Base-by-base conservation (phyloP, 1,140 invertebrate species). In the Drosophila insularis region DNA sequence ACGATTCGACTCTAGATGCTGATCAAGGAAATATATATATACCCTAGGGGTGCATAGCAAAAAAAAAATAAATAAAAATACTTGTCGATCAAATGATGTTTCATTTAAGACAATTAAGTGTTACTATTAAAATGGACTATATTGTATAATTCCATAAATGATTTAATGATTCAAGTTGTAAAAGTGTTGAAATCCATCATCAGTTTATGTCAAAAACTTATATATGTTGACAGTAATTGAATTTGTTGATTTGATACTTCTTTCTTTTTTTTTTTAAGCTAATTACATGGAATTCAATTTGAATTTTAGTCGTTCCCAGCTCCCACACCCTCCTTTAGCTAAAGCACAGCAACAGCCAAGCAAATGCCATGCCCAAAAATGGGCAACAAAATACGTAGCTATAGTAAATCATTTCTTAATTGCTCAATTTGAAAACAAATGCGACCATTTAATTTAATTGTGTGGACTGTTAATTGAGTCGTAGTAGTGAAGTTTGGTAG, bases 361-460 rank as follows among this genome's bases (percentile, higher is more conserved):
- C 14, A 31, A 58, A 58, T 58, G 14, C 55, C 55, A 31, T 35
- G 27, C 27, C 59, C 71, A 55, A 78, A 78, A 74, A 61, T 78
- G 63, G 71, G 54, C 55, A 58, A 58, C 17, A 58, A 74, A 27
- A 74, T 71, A 62, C 58, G 17, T 50, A 50, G 43, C 43, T 50
- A 50, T 61, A 63, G 68, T 78, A 78, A 78, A 75, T 78, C 75
- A 78, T 78, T 78, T 78, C 72, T 78, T 78, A 78, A 78, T 78
- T 78, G 75, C 72, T 78, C 75, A 78, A 78, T 78, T 78, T 78
- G 68, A 78, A 78, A 78, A 78, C 75, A 78, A 78, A 78, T 78
- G 75, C 72, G 75, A 75, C 68, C 75, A 75, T 78, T 78, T 78
- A 78, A 78, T 78, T 78, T 78, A 78, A 78, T 78, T 78, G 75